Percentiles rank a stretch among this genome's conserved stretches.
Evolutionary conservation across 2,797 vertebrate species (phyloP).

Genomic region (Hoplostethus mediterraneus): DNA sequence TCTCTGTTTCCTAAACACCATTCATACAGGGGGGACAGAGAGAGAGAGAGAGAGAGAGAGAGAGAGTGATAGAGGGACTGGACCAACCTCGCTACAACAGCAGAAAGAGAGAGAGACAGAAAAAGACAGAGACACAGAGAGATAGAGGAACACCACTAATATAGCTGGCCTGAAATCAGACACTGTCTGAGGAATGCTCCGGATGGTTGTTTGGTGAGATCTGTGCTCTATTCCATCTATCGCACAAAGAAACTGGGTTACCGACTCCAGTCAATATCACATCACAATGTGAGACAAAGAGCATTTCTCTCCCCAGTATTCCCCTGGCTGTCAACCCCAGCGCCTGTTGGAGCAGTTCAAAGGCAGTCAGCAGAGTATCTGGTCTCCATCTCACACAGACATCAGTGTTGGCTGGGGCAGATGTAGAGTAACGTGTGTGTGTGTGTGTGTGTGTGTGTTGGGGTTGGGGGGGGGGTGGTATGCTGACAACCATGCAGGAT

Average conservation of each 20-base stretch:
- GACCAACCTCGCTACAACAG: slow-evolving; percentile 39
- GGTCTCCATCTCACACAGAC: slow-evolving; percentile 29
- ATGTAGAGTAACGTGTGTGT: slow-evolving; percentile 36
- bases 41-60: slow-evolving; percentile 24
- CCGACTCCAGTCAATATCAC: slow-evolving; percentile 27
- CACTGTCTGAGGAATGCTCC: slow-evolving; percentile 34
- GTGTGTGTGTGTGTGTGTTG: neutral
- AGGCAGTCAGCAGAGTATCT: slow-evolving; percentile 32
- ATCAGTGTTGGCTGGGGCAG: slow-evolving; percentile 6
- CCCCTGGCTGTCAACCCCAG: slow-evolving; percentile 20
- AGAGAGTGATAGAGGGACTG: slow-evolving; percentile 42
- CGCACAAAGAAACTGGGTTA: slow-evolving; percentile 57
- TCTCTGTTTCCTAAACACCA: slow-evolving; percentile 85
- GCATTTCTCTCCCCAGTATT: slow-evolving; percentile 8
- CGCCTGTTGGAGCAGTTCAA: slow-evolving; percentile 37
- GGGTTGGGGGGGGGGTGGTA: no score
- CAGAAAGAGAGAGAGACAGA: neutral
- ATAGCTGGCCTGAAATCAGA: slow-evolving; percentile 41
- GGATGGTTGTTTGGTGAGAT: slow-evolving; percentile 51
- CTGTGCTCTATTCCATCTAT: slow-evolving; percentile 44
- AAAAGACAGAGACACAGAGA: neutral
- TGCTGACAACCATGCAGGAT: no score
- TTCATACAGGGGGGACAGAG: slow-evolving; percentile 70
- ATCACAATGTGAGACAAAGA: slow-evolving; percentile 39
- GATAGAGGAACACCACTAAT: slow-evolving; percentile 11